Base-by-base conservation (phyloP, 1,140 invertebrate genomes). In the Portunus trituberculatus region DNA sequence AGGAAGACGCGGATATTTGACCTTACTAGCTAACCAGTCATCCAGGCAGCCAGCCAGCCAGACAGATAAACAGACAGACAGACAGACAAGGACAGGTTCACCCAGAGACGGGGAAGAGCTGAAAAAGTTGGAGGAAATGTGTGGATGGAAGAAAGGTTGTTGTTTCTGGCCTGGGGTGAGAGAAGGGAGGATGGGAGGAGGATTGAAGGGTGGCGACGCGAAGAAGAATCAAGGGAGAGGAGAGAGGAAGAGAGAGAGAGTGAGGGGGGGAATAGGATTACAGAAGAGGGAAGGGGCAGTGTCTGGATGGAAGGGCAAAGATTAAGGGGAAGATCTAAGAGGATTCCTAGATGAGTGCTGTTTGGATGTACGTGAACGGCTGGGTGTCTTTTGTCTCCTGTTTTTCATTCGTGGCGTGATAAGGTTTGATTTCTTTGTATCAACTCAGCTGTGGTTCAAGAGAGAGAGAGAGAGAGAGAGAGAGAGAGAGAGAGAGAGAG, bases 91-190 rank as follows among this genome's bases (percentile, higher is more conserved):
- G 31, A 88, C 10, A 88, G 86, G n/a, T 16, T 31, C 32, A 46
- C 45, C 6, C 14, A 46, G 28, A 46, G 25, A 39, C 32, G 20
- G 31, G 86, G 29, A 28, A 46, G 8, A 45, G n/a, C 3, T 88
- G 86, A 32, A 88, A 46, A 46, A 88, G 86, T 20, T 32, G 10
- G 7, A 88, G 31, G 86, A 88, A 46, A 88, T 20, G 28, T 45
- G 31, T 39, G 45, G 86, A 88, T 2, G 86, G 45, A 46, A 39
- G 83, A 86, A 12, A 32, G 45, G 86, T 45, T 76, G 67, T 76
- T 76, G 67, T 76, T 76, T 76, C 67, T 88, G 86, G 45, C 45
- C 31, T 12, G 86, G 86, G 45, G 45, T 88, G 86, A 88, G 45
- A 28, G 86, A 88, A 88, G 86, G 86, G 45, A 88, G 32, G 52